These are phyloP conservation scores for Clanis bilineata DNA, from an alignment of 2,888 invertebrate species.

Conservation along the genomic window DNA sequence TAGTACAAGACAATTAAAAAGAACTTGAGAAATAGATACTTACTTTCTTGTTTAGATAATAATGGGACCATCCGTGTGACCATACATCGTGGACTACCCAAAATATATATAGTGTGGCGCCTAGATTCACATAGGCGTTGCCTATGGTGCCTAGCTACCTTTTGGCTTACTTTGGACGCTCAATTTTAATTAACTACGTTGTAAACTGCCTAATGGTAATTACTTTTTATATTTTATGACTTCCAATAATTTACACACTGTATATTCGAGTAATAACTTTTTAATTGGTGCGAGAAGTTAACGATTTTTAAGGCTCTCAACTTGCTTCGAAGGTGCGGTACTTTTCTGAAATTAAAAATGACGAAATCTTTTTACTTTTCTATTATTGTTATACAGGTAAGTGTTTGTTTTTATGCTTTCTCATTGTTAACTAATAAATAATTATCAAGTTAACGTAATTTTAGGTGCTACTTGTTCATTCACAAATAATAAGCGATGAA, in stretches of 20 bases:
- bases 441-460: neutral
- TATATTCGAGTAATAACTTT: neutral
- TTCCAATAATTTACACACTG: neutral
- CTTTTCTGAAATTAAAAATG: conserved; percentile 3
- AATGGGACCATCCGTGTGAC: no score
- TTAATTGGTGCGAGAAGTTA: conserved; percentile 15
- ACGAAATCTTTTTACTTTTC: neutral
- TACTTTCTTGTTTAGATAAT: no score
- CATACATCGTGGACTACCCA: no score
- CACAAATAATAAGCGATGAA: conserved; percentile 28
- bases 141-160: no score
- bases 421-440: neutral
- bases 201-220: neutral
- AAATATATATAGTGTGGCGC: no score
- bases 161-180: no score
- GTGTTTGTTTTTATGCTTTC: neutral
- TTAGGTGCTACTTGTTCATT: conserved; percentile 23
- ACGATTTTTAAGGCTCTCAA: neutral
- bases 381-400: conserved; percentile 20
- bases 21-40: no score
- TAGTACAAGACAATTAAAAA: no score
- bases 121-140: no score
- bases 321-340: neutral
- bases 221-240: neutral
- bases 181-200: no score